phyloP scores from a whole-genome alignment of 1,140 invertebrate genomes.

The Tribolium madens region DNA sequence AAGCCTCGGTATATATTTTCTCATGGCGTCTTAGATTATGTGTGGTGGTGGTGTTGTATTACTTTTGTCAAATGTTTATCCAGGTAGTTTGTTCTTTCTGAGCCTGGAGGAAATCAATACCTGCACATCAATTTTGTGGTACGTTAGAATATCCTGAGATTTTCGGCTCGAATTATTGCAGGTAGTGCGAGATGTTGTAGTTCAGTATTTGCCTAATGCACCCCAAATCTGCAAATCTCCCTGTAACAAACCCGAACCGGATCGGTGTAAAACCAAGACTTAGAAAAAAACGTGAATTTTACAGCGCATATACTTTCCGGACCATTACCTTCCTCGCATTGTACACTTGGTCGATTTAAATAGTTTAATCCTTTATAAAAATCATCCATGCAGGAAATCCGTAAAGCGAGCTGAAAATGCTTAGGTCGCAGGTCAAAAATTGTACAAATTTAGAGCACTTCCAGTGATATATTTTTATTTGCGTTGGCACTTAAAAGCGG shows the following conservation, averaged over 20 bases:
- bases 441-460: neutral
- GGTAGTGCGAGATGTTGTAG: constrained; percentile 16
- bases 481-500: neutral
- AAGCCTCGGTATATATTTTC: neutral
- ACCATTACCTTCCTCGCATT: constrained; percentile 1
- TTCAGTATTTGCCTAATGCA: constrained; percentile 20
- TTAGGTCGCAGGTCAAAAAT: constrained; percentile 17
- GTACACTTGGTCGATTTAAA: constrained; percentile 28
- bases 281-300: constrained; percentile 22
- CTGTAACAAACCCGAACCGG: neutral
- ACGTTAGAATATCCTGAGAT: neutral
- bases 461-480: neutral
- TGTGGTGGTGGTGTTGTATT: neutral
- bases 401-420: constrained; percentile 21
- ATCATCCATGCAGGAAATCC: constrained; percentile 16
- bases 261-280: constrained; percentile 3
- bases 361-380: constrained; percentile 30
- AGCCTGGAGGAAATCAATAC: neutral
- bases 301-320: constrained; percentile 29
- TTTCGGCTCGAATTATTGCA: constrained; percentile 15
- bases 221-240: constrained; percentile 6
- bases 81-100: neutral
- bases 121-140: neutral
- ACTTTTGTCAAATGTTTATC: neutral
- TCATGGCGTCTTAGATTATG: neutral